Percentiles rank a stretch among this genome's conserved stretches.
phyloP scores from a whole-genome alignment of 2,888 invertebrate genomes.

The Papilio gigon region DNA sequence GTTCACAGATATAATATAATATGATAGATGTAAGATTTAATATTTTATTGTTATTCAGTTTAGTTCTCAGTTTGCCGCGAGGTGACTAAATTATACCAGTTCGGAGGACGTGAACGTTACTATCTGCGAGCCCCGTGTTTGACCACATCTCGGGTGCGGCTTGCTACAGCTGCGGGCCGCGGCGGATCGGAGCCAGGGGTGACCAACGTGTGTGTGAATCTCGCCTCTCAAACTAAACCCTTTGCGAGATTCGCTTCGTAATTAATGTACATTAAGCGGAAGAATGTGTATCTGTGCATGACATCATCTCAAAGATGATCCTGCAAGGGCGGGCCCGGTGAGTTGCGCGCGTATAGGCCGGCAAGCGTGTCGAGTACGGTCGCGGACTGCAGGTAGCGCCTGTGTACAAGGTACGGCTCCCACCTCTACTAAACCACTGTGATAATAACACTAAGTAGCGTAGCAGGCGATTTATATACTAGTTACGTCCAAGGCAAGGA shows the following conservation, averaged over 20 bases:
- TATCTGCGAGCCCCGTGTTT: constrained; percentile 74
- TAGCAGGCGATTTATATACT: constrained; percentile 83
- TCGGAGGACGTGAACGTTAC: constrained; percentile 80
- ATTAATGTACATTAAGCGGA: constrained; percentile 80
- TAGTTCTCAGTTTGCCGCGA: constrained; percentile 79
- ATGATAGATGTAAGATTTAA: constrained; percentile 81
- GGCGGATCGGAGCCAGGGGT: constrained; percentile 64
- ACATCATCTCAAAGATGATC: constrained; percentile 76
- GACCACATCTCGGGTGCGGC: constrained; percentile 65
- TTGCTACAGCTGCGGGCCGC: constrained; percentile 65
- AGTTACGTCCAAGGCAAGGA: constrained; percentile 83
- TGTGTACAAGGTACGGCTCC: constrained; percentile 83
- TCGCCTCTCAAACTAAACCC: constrained; percentile 60
- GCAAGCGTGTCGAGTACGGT: constrained; percentile 68
- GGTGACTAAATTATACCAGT: constrained; percentile 82
- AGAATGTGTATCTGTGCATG: constrained; percentile 76
- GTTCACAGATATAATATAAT: constrained; percentile 77
- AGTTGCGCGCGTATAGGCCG: constrained; percentile 66
- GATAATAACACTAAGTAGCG: constrained; percentile 84
- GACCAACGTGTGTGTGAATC: constrained; percentile 75
- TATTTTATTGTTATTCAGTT: constrained; percentile 82
- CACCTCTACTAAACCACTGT: constrained; percentile 84
- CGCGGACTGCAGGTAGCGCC: constrained; percentile 76
- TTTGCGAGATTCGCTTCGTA: constrained; percentile 74
- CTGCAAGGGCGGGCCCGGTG: constrained; percentile 60